Base-by-base conservation (phyloP, 2,888 invertebrate genomes). In the Drosophila phalerata region DNA sequence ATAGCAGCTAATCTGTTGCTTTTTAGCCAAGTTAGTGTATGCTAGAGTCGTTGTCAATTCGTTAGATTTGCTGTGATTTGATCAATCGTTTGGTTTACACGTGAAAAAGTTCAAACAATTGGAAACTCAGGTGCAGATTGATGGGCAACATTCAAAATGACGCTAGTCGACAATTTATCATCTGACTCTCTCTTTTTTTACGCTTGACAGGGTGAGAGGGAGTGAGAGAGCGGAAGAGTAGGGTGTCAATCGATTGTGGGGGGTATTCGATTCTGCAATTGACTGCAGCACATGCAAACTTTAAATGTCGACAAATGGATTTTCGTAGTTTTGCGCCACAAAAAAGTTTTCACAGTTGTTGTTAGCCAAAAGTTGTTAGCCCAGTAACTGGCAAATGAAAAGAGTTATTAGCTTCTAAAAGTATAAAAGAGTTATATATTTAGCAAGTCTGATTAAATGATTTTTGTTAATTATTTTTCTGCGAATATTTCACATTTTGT, bases 251-350 rank as follows among this genome's bases (percentile, higher is more conserved):
- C 51, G 62, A 51, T 62, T 42, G 42, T 5, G 45, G 34, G 47
- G 17, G 17, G 37, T 13, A 1, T 38, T 28, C 45, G 37, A 48
- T 56, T 49, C 71, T 75, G 87, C 73, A 69, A 65, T 70, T 83
- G 81, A 79, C 73, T 70, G 81, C 67, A 66, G 86, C 69, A 77
- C 80, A 84, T 84, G 84, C 88, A 87, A 85, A 88, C 73, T 75
- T 73, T 73, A 75, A 89, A 81, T 87, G 78, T 72, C 81, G 78
- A 84, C 77, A 85, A 85, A 85, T 89, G 85, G 74, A 87, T 85
- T 89, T 89, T 77, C 69, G 73, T 75, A 85, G 88, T 88, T 79
- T 64, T 57, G 53, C 34, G 65, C 76, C 73, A 43, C 85, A 77
- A 63, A 63, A 52, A 51, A 64, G 17, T 58, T 58, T 17, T 11